Evolutionary conservation across 2,113 vertebrate species (phyloP).

Genomic region (Hyla sarda): DNA sequence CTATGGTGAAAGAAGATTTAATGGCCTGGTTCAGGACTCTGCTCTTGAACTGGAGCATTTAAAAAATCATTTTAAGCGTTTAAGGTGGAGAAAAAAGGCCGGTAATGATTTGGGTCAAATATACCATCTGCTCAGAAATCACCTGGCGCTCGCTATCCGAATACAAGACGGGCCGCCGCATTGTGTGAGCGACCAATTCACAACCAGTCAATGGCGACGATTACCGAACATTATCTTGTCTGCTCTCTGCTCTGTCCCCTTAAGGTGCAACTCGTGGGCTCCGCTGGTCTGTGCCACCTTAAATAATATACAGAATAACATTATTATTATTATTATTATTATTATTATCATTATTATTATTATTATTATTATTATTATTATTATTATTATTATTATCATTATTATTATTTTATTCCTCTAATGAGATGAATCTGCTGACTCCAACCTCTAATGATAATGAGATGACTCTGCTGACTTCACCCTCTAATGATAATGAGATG

Average conservation of each 20-base stretch:
- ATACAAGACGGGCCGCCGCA: not conserved
- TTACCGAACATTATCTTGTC: slow-evolving; percentile 11
- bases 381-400: no score
- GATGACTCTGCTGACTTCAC: no score
- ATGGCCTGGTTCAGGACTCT: slow-evolving; percentile 12
- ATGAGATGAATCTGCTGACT: no score
- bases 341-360: no score
- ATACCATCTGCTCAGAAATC: slow-evolving; percentile 36
- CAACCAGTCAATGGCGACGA: slow-evolving; percentile 6
- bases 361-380: no score
- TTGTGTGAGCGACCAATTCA: not conserved
- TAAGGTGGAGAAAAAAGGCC: not conserved
- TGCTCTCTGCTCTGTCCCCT: not conserved
- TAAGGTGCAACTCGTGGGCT: not conserved
- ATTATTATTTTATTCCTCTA: no score
- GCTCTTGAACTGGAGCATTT: slow-evolving; percentile 38
- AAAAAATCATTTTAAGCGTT: slow-evolving; percentile 57
- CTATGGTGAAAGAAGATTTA: slow-evolving; percentile 22
- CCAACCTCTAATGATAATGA: no score
- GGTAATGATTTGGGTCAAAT: slow-evolving; percentile 50
- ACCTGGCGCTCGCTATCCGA: not conserved
- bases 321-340: not conserved
- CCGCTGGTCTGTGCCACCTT: not conserved
- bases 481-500: no score
- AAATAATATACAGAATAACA: not conserved